Conservation (phyloP, 2,888 invertebrate genomes). For the Lacanobia wlatinum region DNA sequence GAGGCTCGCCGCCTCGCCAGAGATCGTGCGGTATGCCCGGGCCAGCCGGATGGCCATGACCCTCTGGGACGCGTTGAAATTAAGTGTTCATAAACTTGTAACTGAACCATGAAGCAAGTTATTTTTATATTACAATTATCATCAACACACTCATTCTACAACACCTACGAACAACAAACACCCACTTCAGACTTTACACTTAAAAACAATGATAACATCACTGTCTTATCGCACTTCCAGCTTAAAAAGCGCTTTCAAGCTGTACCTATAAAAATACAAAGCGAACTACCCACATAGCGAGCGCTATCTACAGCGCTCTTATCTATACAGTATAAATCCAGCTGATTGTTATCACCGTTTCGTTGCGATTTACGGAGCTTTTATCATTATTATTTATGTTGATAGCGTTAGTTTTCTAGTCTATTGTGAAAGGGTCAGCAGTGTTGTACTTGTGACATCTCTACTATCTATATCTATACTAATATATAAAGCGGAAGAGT, state of each 20-base stretch:
- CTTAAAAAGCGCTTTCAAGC: constrained; percentile 56
- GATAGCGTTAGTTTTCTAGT: constrained; percentile 57
- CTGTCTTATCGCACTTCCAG: constrained; percentile 35
- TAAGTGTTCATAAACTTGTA: too few relatives aligned
- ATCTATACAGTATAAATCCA: constrained; percentile 62
- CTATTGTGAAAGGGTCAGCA: constrained; percentile 12
- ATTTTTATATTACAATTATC: neutral
- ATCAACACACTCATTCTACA: neutral
- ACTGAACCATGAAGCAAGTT: neutral
- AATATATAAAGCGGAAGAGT: too few relatives aligned
- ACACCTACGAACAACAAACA: constrained; percentile 6
- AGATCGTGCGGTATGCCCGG: too few relatives aligned
- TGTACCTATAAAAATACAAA: constrained; percentile 55
- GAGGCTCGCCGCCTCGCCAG: too few relatives aligned
- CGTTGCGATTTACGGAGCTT: constrained; percentile 59
- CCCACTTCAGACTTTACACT: constrained; percentile 21
- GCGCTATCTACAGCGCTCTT: constrained; percentile 49
- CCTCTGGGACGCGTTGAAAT: too few relatives aligned
- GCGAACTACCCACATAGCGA: constrained; percentile 45
- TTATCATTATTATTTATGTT: constrained; percentile 65
- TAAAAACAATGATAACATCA: constrained; percentile 44
- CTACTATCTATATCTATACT: too few relatives aligned
- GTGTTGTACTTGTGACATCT: constrained; percentile 1
- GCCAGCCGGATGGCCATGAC: too few relatives aligned
- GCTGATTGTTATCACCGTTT: constrained; percentile 57